phyloP scores from a whole-genome alignment of 2,797 vertebrate genomes.

The Clamator glandarius region DNA sequence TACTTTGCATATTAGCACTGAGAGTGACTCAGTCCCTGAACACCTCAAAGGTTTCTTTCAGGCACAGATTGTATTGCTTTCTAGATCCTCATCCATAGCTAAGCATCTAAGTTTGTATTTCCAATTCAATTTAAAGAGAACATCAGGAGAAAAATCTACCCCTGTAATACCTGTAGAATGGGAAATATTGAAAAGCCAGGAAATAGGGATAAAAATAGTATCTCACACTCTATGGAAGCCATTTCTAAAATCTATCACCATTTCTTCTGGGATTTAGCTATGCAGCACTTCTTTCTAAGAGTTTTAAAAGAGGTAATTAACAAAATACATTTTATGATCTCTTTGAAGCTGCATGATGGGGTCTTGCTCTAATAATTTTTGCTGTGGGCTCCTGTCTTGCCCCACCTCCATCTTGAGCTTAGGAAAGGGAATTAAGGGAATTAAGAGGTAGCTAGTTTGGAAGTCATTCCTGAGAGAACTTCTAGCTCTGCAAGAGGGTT shows the following conservation, averaged over 20 bases:
- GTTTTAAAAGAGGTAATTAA: conserved; percentile 7
- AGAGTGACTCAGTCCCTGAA: not conserved
- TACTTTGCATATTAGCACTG: not conserved
- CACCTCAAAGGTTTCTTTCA: not conserved
- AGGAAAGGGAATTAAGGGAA: not conserved
- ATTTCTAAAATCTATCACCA: not conserved
- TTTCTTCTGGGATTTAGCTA: not conserved
- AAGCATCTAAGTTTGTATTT: not conserved
- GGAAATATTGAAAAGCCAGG: not conserved
- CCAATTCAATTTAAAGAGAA: not conserved
- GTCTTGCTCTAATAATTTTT: not conserved
- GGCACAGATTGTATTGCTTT: not conserved
- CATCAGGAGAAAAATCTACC: not conserved
- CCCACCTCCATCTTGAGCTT: not conserved
- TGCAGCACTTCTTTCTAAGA: not conserved
- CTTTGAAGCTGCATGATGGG: not conserved
- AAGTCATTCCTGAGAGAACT: not conserved
- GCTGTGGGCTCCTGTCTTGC: not conserved
- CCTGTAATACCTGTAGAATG: not conserved
- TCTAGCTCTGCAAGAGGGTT: not conserved
- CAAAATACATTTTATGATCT: conserved; percentile 4
- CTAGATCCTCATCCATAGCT: not conserved
- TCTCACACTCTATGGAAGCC: not conserved
- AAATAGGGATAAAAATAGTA: conserved; percentile 17
- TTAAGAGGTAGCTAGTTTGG: not conserved